A percentile compares a stretch with the other conserved stretches of the same genome.
These are phyloP conservation scores for Macrosteles quadrilineatus DNA, from an alignment of 1,140 invertebrate species.

Conservation along the genomic window DNA sequence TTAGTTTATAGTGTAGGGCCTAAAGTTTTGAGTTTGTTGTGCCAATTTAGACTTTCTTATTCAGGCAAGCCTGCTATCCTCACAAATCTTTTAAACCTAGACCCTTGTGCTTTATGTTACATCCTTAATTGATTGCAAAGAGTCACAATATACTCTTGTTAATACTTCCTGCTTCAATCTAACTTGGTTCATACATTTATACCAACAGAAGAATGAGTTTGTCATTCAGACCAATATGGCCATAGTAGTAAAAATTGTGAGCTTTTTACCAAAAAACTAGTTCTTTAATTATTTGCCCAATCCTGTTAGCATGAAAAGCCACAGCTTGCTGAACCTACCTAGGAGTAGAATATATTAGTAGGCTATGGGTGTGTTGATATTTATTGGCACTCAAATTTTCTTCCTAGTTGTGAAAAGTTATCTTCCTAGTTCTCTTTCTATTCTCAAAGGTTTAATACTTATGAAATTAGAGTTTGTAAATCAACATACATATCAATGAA, in stretches of 20 bases:
- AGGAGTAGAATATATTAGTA: background rate
- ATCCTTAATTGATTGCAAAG: too few relatives aligned
- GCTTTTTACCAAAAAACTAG: background rate
- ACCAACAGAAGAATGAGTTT: background rate
- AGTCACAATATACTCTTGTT: too few relatives aligned
- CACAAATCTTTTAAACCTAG: too few relatives aligned
- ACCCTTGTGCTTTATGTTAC: too few relatives aligned
- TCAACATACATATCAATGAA: background rate
- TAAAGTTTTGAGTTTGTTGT: too few relatives aligned
- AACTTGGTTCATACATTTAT: background rate
- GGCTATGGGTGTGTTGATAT: background rate
- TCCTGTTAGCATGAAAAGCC: background rate
- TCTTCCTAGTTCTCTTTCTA: too few relatives aligned
- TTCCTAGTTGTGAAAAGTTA: too few relatives aligned
- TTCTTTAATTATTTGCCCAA: background rate
- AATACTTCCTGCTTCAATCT: background rate
- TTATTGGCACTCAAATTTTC: too few relatives aligned
- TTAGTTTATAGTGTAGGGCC: too few relatives aligned
- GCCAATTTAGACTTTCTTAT: too few relatives aligned
- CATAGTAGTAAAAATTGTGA: background rate
- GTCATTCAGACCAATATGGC: background rate
- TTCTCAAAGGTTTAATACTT: too few relatives aligned
- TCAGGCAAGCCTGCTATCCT: too few relatives aligned
- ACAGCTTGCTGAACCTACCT: background rate
- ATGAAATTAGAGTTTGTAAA: background rate